Percentiles rank a stretch among this genome's conserved stretches.
Conservation (phyloP, 2,797 vertebrate genomes). For the Cryptoblepharus egeriae region DNA sequence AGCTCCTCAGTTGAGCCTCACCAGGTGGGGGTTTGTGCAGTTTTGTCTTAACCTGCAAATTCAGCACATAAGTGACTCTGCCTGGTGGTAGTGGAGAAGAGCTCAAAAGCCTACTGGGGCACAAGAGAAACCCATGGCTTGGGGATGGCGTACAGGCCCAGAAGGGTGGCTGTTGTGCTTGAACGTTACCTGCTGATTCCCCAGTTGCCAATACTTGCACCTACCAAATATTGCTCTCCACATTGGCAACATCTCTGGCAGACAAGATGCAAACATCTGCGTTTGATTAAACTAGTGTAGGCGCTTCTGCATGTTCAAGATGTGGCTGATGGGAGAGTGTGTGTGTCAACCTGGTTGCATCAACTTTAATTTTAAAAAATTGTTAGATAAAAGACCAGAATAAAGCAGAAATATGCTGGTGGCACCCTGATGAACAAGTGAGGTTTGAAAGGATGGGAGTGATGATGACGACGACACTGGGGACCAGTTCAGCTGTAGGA, state of each 20-base stretch:
- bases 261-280: constrained; percentile 53
- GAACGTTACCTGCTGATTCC: constrained; percentile 28
- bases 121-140: no score
- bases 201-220: neutral
- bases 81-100: no score
- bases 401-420: no score
- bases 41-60: no score
- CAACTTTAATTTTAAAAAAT: constrained; percentile 17
- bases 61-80: no score
- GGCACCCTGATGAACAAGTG: no score
- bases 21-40: neutral
- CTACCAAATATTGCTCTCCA: constrained; percentile 4
- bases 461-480: no score
- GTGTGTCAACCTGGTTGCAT: neutral
- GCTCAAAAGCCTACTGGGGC: no score
- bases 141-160: constrained; percentile 19
- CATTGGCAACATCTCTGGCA: constrained; percentile 44
- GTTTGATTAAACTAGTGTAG: constrained; percentile 41
- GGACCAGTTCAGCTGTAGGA: no score
- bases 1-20: neutral
- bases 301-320: constrained; percentile 32
- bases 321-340: neutral
- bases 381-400: no score
- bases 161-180: constrained; percentile 19
- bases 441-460: no score